Evolutionary conservation across 2,113 vertebrate species (phyloP).

Genomic region (Abramis brama): DNA sequence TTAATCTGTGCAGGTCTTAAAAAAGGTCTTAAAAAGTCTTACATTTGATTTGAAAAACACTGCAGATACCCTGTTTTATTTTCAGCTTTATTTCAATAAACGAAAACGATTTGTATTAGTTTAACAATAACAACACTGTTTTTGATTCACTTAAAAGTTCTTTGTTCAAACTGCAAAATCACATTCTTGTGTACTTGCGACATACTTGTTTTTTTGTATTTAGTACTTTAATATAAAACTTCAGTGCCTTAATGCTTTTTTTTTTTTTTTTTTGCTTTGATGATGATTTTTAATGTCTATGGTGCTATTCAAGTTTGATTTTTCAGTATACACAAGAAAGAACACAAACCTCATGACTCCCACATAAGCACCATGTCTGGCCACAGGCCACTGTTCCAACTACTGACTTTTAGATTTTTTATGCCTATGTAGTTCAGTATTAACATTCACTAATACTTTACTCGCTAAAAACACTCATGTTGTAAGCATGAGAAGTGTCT

Average conservation of each 20-base stretch:
- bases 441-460: background rate
- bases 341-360: too few species aligned
- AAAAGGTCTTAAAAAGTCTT: too few species aligned
- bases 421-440: background rate
- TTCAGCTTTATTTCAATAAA: too few species aligned
- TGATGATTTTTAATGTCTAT: background rate
- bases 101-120: background rate
- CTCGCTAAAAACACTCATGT: background rate
- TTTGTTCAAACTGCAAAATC: background rate
- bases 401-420: background rate
- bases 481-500: slow-evolving; percentile 50
- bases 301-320: background rate
- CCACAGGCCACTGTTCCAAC: background rate
- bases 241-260: too few species aligned
- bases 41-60: too few species aligned
- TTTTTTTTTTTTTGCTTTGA: background rate
- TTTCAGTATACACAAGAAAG: background rate
- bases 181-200: background rate
- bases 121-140: background rate
- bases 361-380: too few species aligned
- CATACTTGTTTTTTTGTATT: too few species aligned
- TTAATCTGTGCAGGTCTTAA: too few species aligned
- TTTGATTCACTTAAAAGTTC: background rate
- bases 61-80: too few species aligned
- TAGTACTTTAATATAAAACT: too few species aligned